A percentile compares a stretch with the other conserved stretches of the same genome.
phyloP scores from a whole-genome alignment of 1,140 invertebrate species.

The Reticulitermes speratus region DNA sequence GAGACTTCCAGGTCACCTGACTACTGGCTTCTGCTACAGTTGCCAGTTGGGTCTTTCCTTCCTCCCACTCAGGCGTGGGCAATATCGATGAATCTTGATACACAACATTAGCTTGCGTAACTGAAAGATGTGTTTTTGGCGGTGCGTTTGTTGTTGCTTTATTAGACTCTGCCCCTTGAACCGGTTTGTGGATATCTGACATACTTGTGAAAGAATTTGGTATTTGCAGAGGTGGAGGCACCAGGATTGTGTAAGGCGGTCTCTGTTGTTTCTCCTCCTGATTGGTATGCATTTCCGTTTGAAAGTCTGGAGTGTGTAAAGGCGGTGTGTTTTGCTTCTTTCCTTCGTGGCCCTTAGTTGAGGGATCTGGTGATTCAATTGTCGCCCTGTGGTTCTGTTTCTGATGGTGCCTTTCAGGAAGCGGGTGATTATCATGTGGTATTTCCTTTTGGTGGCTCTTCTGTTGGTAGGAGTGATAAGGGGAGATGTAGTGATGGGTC shows the following conservation, averaged over 20 bases:
- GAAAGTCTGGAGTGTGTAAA: slow-evolving; percentile 31
- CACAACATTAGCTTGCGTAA: background rate
- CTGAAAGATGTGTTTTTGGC: background rate
- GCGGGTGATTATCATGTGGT: background rate
- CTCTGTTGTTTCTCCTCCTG: slow-evolving; percentile 11
- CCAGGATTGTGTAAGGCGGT: slow-evolving; percentile 57
- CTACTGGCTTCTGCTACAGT: background rate
- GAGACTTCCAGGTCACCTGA: background rate
- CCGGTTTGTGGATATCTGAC: background rate
- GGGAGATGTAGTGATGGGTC: background rate
- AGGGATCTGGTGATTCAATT: background rate
- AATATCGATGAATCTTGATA: background rate
- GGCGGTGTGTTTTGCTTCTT: background rate
- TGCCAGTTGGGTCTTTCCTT: slow-evolving; percentile 17
- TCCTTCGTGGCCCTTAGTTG: background rate
- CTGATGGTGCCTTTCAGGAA: background rate
- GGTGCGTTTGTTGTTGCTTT: background rate
- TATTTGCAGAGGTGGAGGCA: slow-evolving; percentile 62
- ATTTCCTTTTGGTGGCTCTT: background rate
- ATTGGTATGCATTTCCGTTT: background rate
- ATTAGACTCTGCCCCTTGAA: background rate
- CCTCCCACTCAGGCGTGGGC: slow-evolving; percentile 9
- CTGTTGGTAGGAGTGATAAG: background rate
- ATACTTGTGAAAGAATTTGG: slow-evolving; percentile 8
- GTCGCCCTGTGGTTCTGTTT: background rate